Conservation (phyloP, 2,888 invertebrate genomes). For the Lasioglossum figueresi region DNA sequence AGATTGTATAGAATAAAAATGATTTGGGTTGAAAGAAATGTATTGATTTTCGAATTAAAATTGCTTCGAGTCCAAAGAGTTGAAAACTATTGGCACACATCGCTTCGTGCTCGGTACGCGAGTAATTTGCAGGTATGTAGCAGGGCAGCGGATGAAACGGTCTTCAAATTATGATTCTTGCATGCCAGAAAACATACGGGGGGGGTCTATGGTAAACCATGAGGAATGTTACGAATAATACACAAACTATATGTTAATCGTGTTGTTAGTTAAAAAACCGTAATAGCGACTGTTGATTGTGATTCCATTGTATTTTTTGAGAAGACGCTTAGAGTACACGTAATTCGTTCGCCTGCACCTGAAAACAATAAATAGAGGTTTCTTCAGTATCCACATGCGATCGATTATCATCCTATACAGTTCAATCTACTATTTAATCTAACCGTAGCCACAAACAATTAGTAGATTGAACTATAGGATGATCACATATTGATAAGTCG, state of each 20-base stretch:
- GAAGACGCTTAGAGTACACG: conserved; percentile 69
- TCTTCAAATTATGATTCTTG: conserved; percentile 36
- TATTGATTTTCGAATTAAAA: too few relatives aligned
- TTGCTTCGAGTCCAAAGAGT: too few relatives aligned
- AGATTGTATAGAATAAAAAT: too few relatives aligned
- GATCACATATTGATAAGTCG: too few relatives aligned
- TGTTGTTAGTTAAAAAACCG: conserved; percentile 56
- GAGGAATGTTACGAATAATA: conserved; percentile 56
- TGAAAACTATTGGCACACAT: conserved; percentile 23
- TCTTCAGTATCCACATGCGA: background rate
- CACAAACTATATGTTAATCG: conserved; percentile 53
- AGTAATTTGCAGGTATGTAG: conserved; percentile 31
- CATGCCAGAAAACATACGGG: conserved; percentile 35
- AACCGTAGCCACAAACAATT: too few relatives aligned
- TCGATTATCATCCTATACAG: background rate
- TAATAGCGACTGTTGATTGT: conserved; percentile 62
- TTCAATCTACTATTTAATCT: background rate
- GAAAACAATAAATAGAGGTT: conserved; percentile 42
- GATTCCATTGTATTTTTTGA: conserved; percentile 31
- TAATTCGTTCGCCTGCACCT: conserved; percentile 70
- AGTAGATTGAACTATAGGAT: too few relatives aligned
- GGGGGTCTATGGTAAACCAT: conserved; percentile 43
- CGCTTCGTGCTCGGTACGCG: conserved; percentile 17
- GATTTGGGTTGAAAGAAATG: too few relatives aligned
- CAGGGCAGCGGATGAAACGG: conserved; percentile 25